A percentile compares a stretch with the other conserved stretches of the same genome.
Evolutionary conservation across 2,113 vertebrate genomes (phyloP).

Genomic region (Chionomys nivalis): DNA sequence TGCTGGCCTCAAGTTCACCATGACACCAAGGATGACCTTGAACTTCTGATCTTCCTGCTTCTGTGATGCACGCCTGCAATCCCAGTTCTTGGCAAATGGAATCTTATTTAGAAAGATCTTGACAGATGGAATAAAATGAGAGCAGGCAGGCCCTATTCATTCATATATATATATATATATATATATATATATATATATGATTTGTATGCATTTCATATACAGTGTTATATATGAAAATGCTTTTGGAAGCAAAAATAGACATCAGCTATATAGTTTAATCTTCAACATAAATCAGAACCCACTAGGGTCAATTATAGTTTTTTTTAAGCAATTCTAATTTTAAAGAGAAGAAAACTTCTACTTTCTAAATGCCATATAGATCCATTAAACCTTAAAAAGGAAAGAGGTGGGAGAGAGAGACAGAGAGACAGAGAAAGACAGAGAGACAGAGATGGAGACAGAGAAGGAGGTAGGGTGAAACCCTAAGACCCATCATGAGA

Average conservation of each 20-base stretch:
- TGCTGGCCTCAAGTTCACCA: not conserved
- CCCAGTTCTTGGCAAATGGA: not conserved
- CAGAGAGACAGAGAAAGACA: too few relatives aligned
- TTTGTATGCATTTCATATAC: not conserved
- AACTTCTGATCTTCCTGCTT: not conserved
- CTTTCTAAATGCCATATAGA: not conserved
- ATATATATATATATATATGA: not conserved
- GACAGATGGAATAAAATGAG: not conserved
- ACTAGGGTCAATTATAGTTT: not conserved
- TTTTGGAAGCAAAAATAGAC: not conserved
- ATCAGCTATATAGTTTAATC: not conserved
- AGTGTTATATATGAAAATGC: not conserved
- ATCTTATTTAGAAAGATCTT: not conserved
- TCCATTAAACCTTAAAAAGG: not conserved
- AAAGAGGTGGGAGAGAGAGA: not conserved
- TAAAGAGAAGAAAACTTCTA: conserved; percentile 45
- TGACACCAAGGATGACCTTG: not conserved
- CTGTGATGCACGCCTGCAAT: not conserved
- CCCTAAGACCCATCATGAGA: not conserved
- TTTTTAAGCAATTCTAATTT: not conserved
- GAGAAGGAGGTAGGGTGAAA: not conserved
- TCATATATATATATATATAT: not conserved
- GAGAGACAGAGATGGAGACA: not conserved
- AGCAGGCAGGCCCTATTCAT: not conserved
- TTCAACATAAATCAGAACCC: not conserved